Conservation (phyloP, 2,888 invertebrate species). For the Elmis aenea region DNA sequence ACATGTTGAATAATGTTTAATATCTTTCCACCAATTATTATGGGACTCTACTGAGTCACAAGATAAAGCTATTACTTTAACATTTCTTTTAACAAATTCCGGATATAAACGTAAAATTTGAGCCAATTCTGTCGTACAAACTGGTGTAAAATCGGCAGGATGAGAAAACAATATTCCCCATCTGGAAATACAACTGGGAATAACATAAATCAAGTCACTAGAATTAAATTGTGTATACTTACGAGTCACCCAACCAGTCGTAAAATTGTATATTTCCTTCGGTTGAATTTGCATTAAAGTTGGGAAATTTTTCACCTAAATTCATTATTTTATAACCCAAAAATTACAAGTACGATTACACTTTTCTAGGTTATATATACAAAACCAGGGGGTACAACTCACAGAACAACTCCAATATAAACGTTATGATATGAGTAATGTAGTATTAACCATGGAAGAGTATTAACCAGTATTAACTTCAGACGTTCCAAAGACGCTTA, state of each 20-base stretch:
- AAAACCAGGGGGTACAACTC: too few species aligned
- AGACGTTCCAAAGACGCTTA: too few species aligned
- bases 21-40: slow-evolving; percentile 73
- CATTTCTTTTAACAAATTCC: slow-evolving; percentile 75
- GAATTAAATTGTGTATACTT: too few species aligned
- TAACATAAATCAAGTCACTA: too few species aligned
- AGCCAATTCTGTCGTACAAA: slow-evolving; percentile 94
- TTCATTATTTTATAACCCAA: slow-evolving; percentile 65
- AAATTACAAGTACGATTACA: too few species aligned
- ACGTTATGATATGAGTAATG: too few species aligned
- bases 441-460: too few species aligned
- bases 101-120: slow-evolving; percentile 66
- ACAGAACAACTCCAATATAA: too few species aligned
- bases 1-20: slow-evolving; percentile 58
- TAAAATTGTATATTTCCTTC: slow-evolving; percentile 78
- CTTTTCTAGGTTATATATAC: too few species aligned
- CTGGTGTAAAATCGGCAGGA: slow-evolving; percentile 96
- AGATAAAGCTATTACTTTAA: slow-evolving; percentile 89
- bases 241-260: slow-evolving; percentile 84
- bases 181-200: too few species aligned
- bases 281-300: slow-evolving; percentile 81
- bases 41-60: slow-evolving; percentile 82
- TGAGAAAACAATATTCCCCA: slow-evolving; percentile 97
- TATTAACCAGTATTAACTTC: too few species aligned
- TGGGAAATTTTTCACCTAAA: slow-evolving; percentile 84